These are phyloP conservation scores for Diplodus sargus DNA, from an alignment of 2,797 vertebrate species.

Conservation along the genomic window DNA sequence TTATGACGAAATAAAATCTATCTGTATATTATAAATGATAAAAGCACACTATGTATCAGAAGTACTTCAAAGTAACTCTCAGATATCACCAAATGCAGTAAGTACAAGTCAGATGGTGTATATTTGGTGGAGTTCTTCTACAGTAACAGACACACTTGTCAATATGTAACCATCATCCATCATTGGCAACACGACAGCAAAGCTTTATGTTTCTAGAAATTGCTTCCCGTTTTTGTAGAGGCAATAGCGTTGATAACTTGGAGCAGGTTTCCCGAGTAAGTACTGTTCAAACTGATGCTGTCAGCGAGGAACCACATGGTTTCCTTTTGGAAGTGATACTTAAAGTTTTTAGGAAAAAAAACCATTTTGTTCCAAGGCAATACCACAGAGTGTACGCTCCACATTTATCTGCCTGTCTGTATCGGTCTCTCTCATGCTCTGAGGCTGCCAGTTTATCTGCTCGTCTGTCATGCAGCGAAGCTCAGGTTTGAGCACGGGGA, in stretches of 20 bases:
- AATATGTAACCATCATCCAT: slow-evolving; percentile 42
- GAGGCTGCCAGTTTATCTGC: slow-evolving; percentile 46
- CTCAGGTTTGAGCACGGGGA: slow-evolving; percentile 64
- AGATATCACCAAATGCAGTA: not conserved
- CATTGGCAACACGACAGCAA: slow-evolving; percentile 21
- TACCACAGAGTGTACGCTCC: slow-evolving; percentile 3
- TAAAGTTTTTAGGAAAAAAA: slow-evolving; percentile 29
- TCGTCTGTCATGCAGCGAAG: slow-evolving; percentile 55
- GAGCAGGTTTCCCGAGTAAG: slow-evolving; percentile 34
- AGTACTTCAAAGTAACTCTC: not conserved
- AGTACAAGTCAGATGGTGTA: not conserved
- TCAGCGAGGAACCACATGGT: slow-evolving; percentile 36
- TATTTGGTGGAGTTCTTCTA: slow-evolving; percentile 12
- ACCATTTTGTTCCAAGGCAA: slow-evolving; percentile 34
- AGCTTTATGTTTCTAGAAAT: slow-evolving; percentile 49
- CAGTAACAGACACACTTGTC: slow-evolving; percentile 26
- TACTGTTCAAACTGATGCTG: slow-evolving; percentile 50
- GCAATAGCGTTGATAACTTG: slow-evolving; percentile 40
- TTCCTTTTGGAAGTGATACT: slow-evolving; percentile 38
- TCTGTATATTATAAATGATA: not conserved
- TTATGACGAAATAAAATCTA: no score
- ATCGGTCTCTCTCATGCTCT: slow-evolving; percentile 3
- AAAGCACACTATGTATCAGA: not conserved
- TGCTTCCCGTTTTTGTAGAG: slow-evolving; percentile 35
- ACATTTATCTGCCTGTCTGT: slow-evolving; percentile 10